phyloP scores from a whole-genome alignment of 2,888 invertebrate genomes.

The Meliscaeva auricollis region DNA sequence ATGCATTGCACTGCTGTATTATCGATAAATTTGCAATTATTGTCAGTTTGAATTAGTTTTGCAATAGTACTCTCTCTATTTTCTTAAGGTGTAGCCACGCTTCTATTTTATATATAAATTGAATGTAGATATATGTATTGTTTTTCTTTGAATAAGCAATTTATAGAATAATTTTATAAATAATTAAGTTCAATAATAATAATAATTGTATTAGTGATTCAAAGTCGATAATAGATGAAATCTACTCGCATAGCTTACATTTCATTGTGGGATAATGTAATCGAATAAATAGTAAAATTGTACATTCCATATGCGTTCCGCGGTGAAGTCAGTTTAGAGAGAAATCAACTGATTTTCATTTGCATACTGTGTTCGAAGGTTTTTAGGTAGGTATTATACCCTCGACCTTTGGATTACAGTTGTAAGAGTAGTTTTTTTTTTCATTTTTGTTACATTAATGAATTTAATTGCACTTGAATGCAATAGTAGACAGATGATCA shows the following conservation, averaged over 20 bases:
- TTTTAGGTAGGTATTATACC: neutral
- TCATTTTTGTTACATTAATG: neutral
- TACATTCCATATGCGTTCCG: conserved; percentile 9
- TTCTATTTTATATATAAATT: neutral
- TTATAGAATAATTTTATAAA: neutral
- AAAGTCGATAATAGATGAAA: conserved; percentile 5
- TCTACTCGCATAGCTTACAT: neutral
- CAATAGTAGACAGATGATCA: conserved; percentile 40
- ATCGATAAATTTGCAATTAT: neutral
- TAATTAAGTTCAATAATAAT: conserved; percentile 26
- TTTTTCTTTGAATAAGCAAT: no score
- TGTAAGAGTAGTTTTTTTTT: neutral
- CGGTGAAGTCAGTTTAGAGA: neutral
- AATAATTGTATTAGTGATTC: conserved; percentile 2
- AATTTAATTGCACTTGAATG: conserved; percentile 51
- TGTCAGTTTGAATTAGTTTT: neutral
- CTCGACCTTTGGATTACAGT: neutral
- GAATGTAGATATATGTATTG: no score
- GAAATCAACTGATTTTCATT: conserved; percentile 10
- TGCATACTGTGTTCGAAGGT: neutral
- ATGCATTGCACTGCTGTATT: neutral
- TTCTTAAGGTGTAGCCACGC: neutral
- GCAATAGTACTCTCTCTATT: neutral
- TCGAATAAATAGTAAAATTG: conserved; percentile 15
- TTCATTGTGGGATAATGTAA: conserved; percentile 2